Conservation (phyloP, 23 tunicate species). For the Styela clava region DNA sequence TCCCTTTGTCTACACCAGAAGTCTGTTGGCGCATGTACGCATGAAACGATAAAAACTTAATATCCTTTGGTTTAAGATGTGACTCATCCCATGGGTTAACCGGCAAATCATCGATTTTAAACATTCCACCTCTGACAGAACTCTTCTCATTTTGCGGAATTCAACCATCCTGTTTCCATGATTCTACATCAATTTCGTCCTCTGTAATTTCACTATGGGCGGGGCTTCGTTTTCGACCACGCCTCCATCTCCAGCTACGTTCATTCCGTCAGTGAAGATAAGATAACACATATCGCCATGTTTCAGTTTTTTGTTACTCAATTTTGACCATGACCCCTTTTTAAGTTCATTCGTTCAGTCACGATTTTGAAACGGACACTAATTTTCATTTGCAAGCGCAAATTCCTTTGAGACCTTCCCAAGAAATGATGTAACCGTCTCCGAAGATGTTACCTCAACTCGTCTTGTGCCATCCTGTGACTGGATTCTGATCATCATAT, state of each 20-base stretch:
- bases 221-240: neutral
- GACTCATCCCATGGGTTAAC: slow-evolving; percentile 89
- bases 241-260: slow-evolving; percentile 6
- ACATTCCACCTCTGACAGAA: slow-evolving; percentile 40
- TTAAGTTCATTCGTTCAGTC: slow-evolving; percentile 29
- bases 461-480: slow-evolving; percentile 66
- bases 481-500: slow-evolving; percentile 82
- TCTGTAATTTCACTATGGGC: slow-evolving; percentile 16
- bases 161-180: slow-evolving; percentile 80
- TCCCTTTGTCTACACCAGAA: slow-evolving; percentile 91
- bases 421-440: slow-evolving; percentile 31
- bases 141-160: slow-evolving; percentile 26
- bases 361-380: slow-evolving; percentile 43
- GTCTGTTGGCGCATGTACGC: slow-evolving; percentile 90
- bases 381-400: slow-evolving; percentile 17
- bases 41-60: slow-evolving; percentile 90
- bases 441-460: slow-evolving; percentile 38
- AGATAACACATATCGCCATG: slow-evolving; percentile 85
- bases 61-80: slow-evolving; percentile 69
- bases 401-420: slow-evolving; percentile 31
- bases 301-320: slow-evolving; percentile 45
- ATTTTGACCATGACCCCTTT: slow-evolving; percentile 26
- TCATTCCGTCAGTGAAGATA: neutral
- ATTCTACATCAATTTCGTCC: slow-evolving; percentile 62
- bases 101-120: slow-evolving; percentile 68